These are phyloP conservation scores for Sapayoa aenigma DNA, from an alignment of 2,113 vertebrate genomes.

Conservation along the genomic window DNA sequence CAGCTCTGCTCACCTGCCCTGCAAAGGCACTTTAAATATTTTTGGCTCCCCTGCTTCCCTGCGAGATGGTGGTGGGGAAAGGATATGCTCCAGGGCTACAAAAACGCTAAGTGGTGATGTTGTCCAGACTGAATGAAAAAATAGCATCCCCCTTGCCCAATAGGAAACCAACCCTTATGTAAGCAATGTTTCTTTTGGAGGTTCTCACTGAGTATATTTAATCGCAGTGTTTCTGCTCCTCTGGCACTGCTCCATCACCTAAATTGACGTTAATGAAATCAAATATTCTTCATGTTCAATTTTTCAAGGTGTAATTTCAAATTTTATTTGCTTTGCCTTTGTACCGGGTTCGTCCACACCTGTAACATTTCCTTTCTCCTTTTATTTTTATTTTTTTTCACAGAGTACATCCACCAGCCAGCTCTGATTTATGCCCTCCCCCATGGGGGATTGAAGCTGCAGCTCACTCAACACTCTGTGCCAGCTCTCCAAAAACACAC, in stretches of 20 bases:
- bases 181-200: not conserved
- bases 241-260: not conserved
- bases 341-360: not conserved
- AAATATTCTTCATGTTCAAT: not conserved
- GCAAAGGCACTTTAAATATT: not conserved
- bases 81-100: not conserved
- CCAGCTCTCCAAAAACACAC: not conserved
- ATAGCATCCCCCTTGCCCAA: not conserved
- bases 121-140: not conserved
- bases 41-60: not conserved
- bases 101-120: not conserved
- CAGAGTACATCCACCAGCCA: not conserved
- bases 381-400: not conserved
- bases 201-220: not conserved
- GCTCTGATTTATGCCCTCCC: not conserved
- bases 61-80: not conserved
- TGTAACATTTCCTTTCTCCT: not conserved
- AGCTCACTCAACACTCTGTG: not conserved
- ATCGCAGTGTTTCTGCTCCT: accelerated
- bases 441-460: not conserved
- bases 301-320: not conserved
- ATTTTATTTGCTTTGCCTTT: not conserved
- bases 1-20: not conserved
- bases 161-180: not conserved
- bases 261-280: not conserved